These are phyloP conservation scores for Ceyx margarethae DNA, from an alignment of 2,113 vertebrate species.

Conservation along the genomic window DNA sequence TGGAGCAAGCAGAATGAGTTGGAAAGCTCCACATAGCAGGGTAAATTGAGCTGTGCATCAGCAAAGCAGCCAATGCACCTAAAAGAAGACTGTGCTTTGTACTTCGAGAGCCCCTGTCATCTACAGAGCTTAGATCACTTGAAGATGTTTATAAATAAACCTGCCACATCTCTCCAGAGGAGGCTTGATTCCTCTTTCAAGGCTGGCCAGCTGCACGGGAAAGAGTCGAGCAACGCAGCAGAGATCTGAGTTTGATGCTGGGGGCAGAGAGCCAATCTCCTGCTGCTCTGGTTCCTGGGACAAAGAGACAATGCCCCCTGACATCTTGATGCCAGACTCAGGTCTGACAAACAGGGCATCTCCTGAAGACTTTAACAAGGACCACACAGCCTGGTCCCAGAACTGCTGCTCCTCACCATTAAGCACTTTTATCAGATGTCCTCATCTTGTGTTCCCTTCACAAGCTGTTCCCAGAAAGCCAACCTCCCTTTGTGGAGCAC, in stretches of 20 bases:
- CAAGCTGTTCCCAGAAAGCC: not conserved
- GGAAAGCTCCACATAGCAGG: not conserved
- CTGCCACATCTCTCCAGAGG: not conserved
- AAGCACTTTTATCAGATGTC: not conserved
- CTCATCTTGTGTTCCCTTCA: not conserved
- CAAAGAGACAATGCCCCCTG: not conserved
- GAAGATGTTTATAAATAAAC: constrained; percentile 10
- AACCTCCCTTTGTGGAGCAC: not conserved
- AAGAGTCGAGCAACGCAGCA: not conserved
- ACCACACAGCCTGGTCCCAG: not conserved
- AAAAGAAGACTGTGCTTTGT: not conserved
- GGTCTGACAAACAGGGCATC: not conserved
- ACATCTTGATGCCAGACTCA: not conserved
- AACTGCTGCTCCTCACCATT: not conserved
- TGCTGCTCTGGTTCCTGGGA: not conserved
- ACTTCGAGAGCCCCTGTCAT: not conserved
- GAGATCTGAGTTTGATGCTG: not conserved
- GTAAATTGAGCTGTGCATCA: not conserved
- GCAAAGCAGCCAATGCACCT: not conserved
- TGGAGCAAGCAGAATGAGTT: not conserved
- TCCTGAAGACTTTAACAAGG: not conserved
- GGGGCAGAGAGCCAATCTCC: not conserved
- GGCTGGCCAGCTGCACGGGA: not conserved
- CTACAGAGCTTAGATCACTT: not conserved
- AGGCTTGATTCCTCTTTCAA: constrained; percentile 4